Evolutionary conservation across 2,888 invertebrate species (phyloP).

Genomic region (Chromoteleia sp.): DNA sequence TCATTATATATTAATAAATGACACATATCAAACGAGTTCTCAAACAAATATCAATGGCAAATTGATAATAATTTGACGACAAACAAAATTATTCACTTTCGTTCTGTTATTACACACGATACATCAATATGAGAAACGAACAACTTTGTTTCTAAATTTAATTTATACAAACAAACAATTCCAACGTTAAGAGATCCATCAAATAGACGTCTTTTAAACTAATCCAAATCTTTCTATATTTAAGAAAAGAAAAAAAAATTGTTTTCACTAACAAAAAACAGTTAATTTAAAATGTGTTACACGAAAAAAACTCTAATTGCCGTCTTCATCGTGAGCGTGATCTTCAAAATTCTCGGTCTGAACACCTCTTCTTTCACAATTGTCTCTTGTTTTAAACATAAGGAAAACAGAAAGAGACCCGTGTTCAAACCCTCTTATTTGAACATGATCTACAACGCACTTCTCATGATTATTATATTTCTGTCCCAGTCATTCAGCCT

Average conservation of each 20-base stretch:
- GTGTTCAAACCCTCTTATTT: neutral
- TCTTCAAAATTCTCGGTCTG: conserved; percentile 16
- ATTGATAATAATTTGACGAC: too few species aligned
- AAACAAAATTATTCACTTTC: too few species aligned
- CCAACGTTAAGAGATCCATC: neutral
- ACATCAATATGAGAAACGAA: too few species aligned
- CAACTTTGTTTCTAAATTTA: neutral
- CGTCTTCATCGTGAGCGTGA: conserved; percentile 1
- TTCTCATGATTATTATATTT: neutral
- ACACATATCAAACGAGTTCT: too few species aligned
- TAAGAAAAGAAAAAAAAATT: too few species aligned
- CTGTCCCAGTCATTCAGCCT: neutral
- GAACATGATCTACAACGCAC: conserved; percentile 13
- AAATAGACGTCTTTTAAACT: too few species aligned
- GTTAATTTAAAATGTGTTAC: conserved; percentile 17
- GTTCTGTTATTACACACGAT: too few species aligned
- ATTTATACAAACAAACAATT: neutral
- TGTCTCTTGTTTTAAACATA: neutral
- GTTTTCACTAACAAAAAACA: too few species aligned
- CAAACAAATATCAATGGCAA: too few species aligned
- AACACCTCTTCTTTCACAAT: neutral
- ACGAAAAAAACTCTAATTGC: neutral
- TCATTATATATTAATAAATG: too few species aligned
- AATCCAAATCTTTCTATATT: too few species aligned
- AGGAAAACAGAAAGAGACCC: neutral